Percentiles rank a stretch among this genome's conserved stretches.
These are phyloP conservation scores for Boulengeromyrus knoepffleri DNA, from an alignment of 2,113 vertebrate species.

Conservation along the genomic window DNA sequence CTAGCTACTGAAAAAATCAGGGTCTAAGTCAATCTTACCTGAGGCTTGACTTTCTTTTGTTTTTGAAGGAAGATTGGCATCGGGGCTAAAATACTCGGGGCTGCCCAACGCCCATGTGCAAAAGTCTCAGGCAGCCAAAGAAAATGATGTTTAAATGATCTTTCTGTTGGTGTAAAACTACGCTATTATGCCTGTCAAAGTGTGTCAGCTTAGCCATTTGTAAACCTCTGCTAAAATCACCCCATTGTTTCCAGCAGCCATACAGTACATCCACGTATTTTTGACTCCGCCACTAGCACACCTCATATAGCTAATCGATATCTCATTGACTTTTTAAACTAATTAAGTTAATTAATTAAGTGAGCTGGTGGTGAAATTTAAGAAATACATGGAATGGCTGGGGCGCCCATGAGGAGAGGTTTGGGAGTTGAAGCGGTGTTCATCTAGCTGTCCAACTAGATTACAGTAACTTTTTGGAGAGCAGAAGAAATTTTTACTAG, in stretches of 20 bases:
- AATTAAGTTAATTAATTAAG: too few relatives aligned
- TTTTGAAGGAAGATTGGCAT: too few relatives aligned
- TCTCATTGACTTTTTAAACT: too few relatives aligned
- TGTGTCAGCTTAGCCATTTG: background rate
- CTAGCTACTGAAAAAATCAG: too few relatives aligned
- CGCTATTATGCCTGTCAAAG: background rate
- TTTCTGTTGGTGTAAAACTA: background rate
- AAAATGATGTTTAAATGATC: background rate
- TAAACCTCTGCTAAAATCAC: too few relatives aligned
- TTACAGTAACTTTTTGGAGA: background rate
- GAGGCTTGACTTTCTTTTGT: too few relatives aligned
- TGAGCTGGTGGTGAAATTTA: background rate
- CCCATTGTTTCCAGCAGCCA: too few relatives aligned
- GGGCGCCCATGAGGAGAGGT: background rate
- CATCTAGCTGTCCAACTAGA: background rate
- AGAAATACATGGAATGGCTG: background rate
- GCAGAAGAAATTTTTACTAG: background rate
- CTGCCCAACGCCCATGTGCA: background rate
- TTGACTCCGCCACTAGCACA: too few relatives aligned
- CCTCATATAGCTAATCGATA: too few relatives aligned
- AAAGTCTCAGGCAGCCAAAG: background rate
- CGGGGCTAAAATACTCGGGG: too few relatives aligned
- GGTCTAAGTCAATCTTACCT: too few relatives aligned
- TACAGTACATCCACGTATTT: too few relatives aligned
- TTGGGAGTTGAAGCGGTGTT: background rate